Percentiles rank a stretch among this genome's conserved stretches.
Evolutionary conservation across 2,113 vertebrate species (phyloP).

Genomic region (Dascyllus trimaculatus): DNA sequence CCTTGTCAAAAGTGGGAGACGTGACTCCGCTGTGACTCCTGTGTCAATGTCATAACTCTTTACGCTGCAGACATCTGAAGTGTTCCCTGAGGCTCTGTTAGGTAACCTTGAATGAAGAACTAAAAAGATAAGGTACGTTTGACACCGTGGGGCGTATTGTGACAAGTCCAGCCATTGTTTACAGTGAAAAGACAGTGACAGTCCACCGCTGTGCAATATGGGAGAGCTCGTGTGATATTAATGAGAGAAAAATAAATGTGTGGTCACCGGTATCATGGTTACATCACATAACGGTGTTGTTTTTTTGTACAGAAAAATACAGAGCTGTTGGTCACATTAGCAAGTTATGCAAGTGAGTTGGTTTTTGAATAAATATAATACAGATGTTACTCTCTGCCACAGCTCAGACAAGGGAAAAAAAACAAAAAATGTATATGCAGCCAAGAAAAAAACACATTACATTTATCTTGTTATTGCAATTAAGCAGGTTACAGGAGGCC

Average conservation of each 20-base stretch:
- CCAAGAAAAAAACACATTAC: slow-evolving; percentile 6
- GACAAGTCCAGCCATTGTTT: slow-evolving; percentile 53
- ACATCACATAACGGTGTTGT: not conserved
- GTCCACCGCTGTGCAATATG: slow-evolving; percentile 1
- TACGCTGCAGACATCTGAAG: slow-evolving; percentile 58
- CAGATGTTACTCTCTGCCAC: not conserved
- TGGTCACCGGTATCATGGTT: not conserved
- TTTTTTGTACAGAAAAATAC: not conserved
- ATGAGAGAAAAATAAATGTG: not conserved
- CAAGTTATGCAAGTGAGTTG: too few relatives aligned
- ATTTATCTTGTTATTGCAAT: slow-evolving; percentile 13
- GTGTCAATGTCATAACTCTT: slow-evolving; percentile 66
- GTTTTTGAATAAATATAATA: not conserved
- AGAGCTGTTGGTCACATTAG: not conserved
- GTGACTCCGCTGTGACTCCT: slow-evolving; percentile 51
- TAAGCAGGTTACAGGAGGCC: slow-evolving; percentile 1
- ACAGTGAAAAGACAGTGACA: slow-evolving; percentile 15
- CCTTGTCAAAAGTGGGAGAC: slow-evolving; percentile 53
- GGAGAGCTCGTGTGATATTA: slow-evolving; percentile 12
- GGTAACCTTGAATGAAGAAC: slow-evolving; percentile 63
- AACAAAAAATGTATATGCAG: not conserved
- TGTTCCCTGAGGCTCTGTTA: slow-evolving; percentile 33
- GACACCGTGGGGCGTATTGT: slow-evolving; percentile 27
- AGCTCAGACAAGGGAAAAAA: not conserved
- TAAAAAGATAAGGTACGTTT: slow-evolving; percentile 46